A percentile compares a stretch with the other conserved stretches of the same genome.
These are phyloP conservation scores for Lepus timidus DNA, from an alignment of 2,113 vertebrate species.

Conservation along the genomic window DNA sequence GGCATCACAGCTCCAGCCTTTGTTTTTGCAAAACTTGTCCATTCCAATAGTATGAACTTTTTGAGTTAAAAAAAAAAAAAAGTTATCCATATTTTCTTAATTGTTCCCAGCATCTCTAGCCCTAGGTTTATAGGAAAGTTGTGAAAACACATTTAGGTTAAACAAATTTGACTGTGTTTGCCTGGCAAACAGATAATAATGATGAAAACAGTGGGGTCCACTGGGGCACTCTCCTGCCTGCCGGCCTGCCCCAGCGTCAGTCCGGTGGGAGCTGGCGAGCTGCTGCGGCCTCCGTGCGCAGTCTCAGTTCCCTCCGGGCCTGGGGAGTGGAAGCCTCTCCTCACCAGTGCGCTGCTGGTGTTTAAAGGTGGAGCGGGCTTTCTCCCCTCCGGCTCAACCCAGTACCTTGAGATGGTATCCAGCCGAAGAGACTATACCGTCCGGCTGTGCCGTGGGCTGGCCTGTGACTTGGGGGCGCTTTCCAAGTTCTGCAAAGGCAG, in stretches of 20 bases:
- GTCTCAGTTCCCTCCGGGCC: not conserved
- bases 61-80: not conserved
- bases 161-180: slow-evolving; percentile 1
- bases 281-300: not conserved
- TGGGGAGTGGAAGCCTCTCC: not conserved
- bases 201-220: not conserved
- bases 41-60: not conserved
- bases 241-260: not conserved
- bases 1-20: too few relatives aligned
- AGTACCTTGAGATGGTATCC: slow-evolving; percentile 14
- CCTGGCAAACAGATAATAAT: not conserved
- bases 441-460: not conserved
- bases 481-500: slow-evolving; percentile 38
- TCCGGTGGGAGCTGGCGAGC: not conserved
- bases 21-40: not conserved
- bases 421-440: not conserved
- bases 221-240: not conserved
- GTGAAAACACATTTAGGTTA: not conserved
- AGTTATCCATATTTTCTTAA: not conserved
- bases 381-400: slow-evolving; percentile 13
- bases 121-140: not conserved
- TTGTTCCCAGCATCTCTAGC: not conserved
- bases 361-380: slow-evolving; percentile 1
- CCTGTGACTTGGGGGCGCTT: not conserved
- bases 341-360: not conserved